A percentile compares a stretch with the other conserved stretches of the same genome.
Evolutionary conservation across 2,113 vertebrate species (phyloP).

Genomic region (Festucalex cinctus): DNA sequence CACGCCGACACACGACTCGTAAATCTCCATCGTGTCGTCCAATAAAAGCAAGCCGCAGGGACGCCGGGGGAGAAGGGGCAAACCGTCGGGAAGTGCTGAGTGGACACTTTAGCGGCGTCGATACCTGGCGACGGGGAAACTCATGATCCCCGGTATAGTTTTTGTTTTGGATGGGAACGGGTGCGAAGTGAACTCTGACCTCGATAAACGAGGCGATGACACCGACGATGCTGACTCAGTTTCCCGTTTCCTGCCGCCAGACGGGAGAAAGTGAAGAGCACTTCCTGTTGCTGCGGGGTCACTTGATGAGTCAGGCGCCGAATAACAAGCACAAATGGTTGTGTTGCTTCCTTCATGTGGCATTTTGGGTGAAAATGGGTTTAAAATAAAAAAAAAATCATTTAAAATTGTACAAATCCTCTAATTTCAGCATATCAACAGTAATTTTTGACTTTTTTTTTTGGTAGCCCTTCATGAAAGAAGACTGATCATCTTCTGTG

Average conservation of each 20-base stretch:
- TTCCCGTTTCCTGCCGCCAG: conserved; percentile 56
- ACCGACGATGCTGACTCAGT: conserved; percentile 28
- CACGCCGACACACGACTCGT: conserved; percentile 37
- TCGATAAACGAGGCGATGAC: conserved; percentile 7
- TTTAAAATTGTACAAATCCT: too few relatives aligned
- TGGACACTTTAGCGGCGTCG: conserved; percentile 41
- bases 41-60: conserved; percentile 35
- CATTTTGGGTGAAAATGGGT: too few relatives aligned
- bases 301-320: too few relatives aligned
- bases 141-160: conserved; percentile 25
- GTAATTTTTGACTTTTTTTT: too few relatives aligned
- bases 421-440: too few relatives aligned
- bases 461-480: too few relatives aligned
- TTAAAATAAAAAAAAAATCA: too few relatives aligned
- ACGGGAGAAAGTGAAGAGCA: conserved; percentile 5
- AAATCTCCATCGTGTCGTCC: conserved; percentile 50
- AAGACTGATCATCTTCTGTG: too few relatives aligned
- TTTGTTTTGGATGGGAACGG: conserved; percentile 24
- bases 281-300: background rate
- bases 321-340: too few relatives aligned
- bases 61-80: background rate
- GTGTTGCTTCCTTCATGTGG: too few relatives aligned
- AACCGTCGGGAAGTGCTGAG: conserved; percentile 39
- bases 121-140: conserved; percentile 47
- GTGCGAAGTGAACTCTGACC: conserved; percentile 55